A percentile compares a stretch with the other conserved stretches of the same genome.
Evolutionary conservation across 2,797 vertebrate genomes (phyloP).

Genomic region (Galaxias olidus): DNA sequence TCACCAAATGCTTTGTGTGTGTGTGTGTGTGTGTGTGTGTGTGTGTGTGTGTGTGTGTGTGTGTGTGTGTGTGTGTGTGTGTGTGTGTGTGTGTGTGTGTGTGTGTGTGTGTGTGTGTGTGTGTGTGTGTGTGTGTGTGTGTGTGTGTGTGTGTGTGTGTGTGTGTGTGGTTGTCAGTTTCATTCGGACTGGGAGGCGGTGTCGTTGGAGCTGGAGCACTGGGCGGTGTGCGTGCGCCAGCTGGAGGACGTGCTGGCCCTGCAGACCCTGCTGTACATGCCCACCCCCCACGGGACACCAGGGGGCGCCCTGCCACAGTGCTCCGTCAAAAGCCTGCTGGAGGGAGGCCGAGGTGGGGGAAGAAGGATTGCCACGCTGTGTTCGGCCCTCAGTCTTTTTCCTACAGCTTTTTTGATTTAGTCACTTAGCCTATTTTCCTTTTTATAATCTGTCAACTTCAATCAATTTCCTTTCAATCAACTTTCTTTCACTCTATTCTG

Average conservation of each 20-base stretch:
- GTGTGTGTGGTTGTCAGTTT: slow-evolving; percentile 52
- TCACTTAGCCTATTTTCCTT: not conserved
- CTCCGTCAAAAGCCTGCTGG: slow-evolving; percentile 87
- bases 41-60: slow-evolving; percentile 8
- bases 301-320: slow-evolving; percentile 76
- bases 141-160: slow-evolving; percentile 22
- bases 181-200: slow-evolving; percentile 91
- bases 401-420: too few species aligned
- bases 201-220: slow-evolving; percentile 93
- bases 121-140: too few species aligned
- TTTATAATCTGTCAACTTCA: too few species aligned
- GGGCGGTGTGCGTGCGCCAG: slow-evolving; percentile 90
- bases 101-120: slow-evolving; percentile 5
- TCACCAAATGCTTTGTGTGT: not conserved
- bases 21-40: slow-evolving; percentile 7
- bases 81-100: slow-evolving; percentile 2
- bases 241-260: slow-evolving; percentile 92
- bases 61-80: slow-evolving; percentile 1
- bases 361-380: not conserved
- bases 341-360: slow-evolving; percentile 88
- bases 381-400: too few species aligned
- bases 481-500: not conserved
- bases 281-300: slow-evolving; percentile 58
- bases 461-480: not conserved
- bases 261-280: slow-evolving; percentile 87